Conservation (phyloP, 2,888 invertebrate species). For the Drepana falcataria region DNA sequence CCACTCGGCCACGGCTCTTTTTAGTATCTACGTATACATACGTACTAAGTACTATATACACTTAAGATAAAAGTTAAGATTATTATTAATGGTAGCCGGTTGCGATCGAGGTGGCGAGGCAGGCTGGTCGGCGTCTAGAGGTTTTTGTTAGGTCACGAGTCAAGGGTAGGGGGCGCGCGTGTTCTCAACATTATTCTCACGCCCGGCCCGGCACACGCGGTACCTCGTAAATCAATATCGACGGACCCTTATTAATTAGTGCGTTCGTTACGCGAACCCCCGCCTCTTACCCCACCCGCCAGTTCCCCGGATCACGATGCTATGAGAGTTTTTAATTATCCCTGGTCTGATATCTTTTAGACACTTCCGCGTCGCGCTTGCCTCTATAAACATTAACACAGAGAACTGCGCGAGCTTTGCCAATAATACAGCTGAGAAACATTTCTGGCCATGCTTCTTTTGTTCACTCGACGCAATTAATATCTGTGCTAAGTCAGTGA, state of each 20-base stretch:
- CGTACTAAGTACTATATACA: too few species aligned
- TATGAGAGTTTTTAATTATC: slow-evolving; percentile 74
- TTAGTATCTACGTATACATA: too few species aligned
- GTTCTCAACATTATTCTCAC: background rate
- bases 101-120: too few species aligned
- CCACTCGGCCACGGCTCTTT: too few species aligned
- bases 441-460: background rate
- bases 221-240: slow-evolving; percentile 75
- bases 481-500: background rate
- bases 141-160: background rate
- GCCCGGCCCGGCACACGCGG: slow-evolving; percentile 40
- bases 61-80: too few species aligned
- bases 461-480: background rate
- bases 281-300: slow-evolving; percentile 20
- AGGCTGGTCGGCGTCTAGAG: background rate
- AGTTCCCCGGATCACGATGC: slow-evolving; percentile 37
- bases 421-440: slow-evolving; percentile 4
- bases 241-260: slow-evolving; percentile 77
- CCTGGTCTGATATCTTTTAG: slow-evolving; percentile 29
- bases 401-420: background rate
- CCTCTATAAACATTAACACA: slow-evolving; percentile 5
- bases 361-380: slow-evolving; percentile 32
- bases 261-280: slow-evolving; percentile 57
- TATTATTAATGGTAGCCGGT: too few species aligned
- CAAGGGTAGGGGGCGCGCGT: background rate